Base-by-base conservation (phyloP, 2,797 vertebrate genomes). In the Takifugu ocellatus region DNA sequence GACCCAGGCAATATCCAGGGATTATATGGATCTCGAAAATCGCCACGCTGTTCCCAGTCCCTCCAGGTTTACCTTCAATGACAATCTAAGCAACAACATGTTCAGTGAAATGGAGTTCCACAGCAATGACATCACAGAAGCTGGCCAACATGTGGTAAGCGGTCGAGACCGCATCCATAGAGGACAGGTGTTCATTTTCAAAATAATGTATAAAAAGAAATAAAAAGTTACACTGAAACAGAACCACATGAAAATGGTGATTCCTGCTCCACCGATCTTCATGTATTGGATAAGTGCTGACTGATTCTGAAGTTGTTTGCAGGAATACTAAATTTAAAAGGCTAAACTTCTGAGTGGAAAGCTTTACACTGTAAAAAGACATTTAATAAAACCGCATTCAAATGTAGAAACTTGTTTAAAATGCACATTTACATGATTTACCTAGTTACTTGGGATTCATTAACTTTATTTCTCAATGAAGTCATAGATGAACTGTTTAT, bases 1-100 rank as follows among this genome's bases (percentile, higher is more conserved):
- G 36, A 92, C 91, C 90, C 56, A 99, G 90, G 77, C 97, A 99
- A 84, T 94, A 96, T 81, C 94, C 93, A 0, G 93, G 83, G 62
- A 88, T 93, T 84, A 97, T 92, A 86, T 93, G 93, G 81, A 98
- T 93, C 91, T 97, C 94, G 88, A 94, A 95, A 67, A 98, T 67
- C 68, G 96, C 94, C 78, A 98, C 91, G 62, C 94, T 95, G 85
- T 90, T 86, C 14, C 75, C 90, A 53, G 74, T 88, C 68, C 52
- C 74, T 64, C 92, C 92, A 10, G 94, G 81, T 77, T 88, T 82
- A 55, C 91, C 96, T 85, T 96, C 94, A 43, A 98, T 71, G 65
- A 97, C 83, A 58, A 98, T 86, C 96, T 99, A 69, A 74, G 67
- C 27, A 75, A 52, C 54, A 70, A 70, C 74, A 78, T 77, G 80